Percentiles rank a stretch among this genome's conserved stretches.
Evolutionary conservation across 2,797 vertebrate species (phyloP).

Genomic region (Pterois miles): DNA sequence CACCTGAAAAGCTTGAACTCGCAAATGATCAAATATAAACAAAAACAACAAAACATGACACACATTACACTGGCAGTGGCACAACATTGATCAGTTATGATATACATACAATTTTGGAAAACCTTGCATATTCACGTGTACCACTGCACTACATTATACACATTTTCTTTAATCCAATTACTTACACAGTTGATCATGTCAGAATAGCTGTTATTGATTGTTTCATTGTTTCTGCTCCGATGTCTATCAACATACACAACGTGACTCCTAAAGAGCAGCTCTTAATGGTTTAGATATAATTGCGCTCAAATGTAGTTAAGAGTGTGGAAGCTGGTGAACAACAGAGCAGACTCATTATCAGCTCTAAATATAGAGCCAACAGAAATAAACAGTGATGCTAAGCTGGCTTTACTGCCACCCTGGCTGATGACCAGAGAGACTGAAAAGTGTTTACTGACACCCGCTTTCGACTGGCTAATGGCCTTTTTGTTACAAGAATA

Average conservation of each 20-base stretch:
- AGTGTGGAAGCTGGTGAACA: conserved; percentile 32
- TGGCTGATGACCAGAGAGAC: conserved; percentile 29
- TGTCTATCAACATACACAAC: not conserved
- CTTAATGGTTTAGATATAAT: not conserved
- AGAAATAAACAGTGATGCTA: conserved; percentile 36
- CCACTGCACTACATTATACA: not conserved
- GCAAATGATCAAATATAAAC: not conserved
- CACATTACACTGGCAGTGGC: not conserved
- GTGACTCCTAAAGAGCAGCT: not conserved
- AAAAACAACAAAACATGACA: not conserved
- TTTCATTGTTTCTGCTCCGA: not conserved
- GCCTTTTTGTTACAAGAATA: not conserved
- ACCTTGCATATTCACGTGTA: not conserved
- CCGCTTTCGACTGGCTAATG: conserved; percentile 19
- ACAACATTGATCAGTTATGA: not conserved
- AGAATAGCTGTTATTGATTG: not conserved
- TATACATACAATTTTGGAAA: not conserved
- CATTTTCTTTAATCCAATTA: not conserved
- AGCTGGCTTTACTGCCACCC: conserved; percentile 48
- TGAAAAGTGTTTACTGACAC: conserved; percentile 26
- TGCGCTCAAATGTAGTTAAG: conserved; percentile 13
- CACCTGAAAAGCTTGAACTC: not conserved
- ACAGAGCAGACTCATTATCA: conserved; percentile 29
- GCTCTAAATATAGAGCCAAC: conserved; percentile 52
- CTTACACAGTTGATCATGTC: not conserved